A percentile compares a stretch with the other conserved stretches of the same genome.
These are phyloP conservation scores for Apantesis nais DNA, from an alignment of 2,888 invertebrate species.

Conservation along the genomic window DNA sequence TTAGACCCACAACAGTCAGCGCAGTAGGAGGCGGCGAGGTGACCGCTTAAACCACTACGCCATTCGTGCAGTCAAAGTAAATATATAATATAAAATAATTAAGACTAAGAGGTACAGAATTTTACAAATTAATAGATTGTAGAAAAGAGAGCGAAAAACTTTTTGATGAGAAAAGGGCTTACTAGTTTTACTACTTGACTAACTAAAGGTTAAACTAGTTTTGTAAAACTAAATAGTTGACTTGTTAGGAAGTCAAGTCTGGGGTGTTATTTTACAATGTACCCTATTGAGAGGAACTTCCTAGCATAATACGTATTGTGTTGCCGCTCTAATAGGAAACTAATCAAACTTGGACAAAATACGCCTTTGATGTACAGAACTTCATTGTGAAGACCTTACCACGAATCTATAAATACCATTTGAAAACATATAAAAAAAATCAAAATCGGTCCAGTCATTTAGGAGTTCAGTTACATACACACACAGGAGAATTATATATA, in stretches of 20 bases:
- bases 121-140: not conserved
- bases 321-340: not conserved
- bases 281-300: not conserved
- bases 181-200: not conserved
- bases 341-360: conserved; percentile 1
- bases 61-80: too few relatives aligned
- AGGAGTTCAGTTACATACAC: too few relatives aligned
- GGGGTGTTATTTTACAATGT: not conserved
- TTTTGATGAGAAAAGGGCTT: not conserved
- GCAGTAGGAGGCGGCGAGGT: too few relatives aligned
- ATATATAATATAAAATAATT: not conserved
- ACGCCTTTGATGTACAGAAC: not conserved
- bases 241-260: not conserved
- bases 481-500: too few relatives aligned
- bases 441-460: too few relatives aligned
- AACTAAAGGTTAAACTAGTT: not conserved
- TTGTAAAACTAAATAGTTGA: not conserved
- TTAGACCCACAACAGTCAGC: too few relatives aligned
- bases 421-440: too few relatives aligned
- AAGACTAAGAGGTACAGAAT: not conserved
- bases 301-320: not conserved
- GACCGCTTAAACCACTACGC: too few relatives aligned
- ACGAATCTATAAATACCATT: too few relatives aligned
- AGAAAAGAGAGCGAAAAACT: not conserved
- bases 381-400: not conserved